phyloP scores from a whole-genome alignment of 2,113 vertebrate genomes.

The Plotosus lineatus region DNA sequence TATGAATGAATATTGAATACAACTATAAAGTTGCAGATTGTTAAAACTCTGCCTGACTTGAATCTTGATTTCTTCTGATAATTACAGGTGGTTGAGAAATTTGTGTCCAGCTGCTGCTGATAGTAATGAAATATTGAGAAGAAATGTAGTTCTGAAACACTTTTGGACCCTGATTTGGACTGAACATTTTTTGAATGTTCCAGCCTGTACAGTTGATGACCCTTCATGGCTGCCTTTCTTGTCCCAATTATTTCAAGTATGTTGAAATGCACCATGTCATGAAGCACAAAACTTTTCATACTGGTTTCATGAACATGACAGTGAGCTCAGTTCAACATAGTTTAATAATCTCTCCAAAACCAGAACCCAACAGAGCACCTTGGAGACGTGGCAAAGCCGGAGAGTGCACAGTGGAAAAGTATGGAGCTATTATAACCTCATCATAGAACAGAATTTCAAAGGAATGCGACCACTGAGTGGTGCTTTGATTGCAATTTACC shows the following conservation, averaged over 20 bases:
- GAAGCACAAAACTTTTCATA: background rate
- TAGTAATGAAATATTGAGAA: background rate
- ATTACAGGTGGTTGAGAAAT: background rate
- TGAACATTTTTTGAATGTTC: background rate
- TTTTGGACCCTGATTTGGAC: background rate
- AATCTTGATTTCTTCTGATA: background rate
- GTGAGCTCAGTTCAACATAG: no score
- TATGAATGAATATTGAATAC: no score
- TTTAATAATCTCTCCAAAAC: background rate
- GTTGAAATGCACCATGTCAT: background rate
- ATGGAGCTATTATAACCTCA: background rate
- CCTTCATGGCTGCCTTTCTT: background rate
- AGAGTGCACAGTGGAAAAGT: background rate
- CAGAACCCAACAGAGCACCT: background rate
- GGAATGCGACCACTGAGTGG: background rate
- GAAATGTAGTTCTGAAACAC: background rate
- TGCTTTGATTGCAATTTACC: background rate
- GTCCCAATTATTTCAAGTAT: background rate
- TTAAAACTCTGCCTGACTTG: background rate
- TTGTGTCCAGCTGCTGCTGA: background rate
- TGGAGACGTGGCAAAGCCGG: background rate
- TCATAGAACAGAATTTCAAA: background rate
- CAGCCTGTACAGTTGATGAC: background rate
- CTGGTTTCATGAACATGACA: background rate
- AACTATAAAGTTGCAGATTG: background rate